Conservation (phyloP, 2,888 invertebrate genomes). For the Parnassius smintheus region DNA sequence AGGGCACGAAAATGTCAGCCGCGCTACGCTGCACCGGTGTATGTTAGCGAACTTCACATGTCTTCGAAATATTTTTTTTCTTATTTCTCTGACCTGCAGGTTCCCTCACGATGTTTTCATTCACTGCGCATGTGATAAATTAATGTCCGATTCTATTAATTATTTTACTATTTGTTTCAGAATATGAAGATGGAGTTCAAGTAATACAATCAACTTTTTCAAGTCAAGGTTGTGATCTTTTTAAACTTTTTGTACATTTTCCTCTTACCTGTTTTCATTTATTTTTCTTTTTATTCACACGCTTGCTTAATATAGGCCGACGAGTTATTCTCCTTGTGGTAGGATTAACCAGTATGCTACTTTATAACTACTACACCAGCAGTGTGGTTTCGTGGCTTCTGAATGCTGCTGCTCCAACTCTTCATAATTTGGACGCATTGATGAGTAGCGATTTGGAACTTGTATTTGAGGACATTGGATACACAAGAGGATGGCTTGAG, state of each 20-base stretch:
- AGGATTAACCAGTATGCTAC: conserved; percentile 67
- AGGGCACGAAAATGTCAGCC: no score
- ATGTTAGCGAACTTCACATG: no score
- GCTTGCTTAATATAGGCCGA: conserved; percentile 45
- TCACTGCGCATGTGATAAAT: no score
- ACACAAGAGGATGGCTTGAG: conserved; percentile 69
- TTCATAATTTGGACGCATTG: conserved; percentile 71
- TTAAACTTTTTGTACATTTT: no score
- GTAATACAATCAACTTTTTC: conserved; percentile 45
- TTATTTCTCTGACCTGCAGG: no score
- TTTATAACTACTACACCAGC: conserved; percentile 83
- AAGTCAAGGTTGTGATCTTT: conserved; percentile 53
- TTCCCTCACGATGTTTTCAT: no score
- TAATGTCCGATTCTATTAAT: no score
- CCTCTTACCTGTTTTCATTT: no score
- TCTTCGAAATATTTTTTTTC: no score
- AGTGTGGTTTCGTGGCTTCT: conserved; percentile 82
- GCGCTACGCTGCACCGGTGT: no score
- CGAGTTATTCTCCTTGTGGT: conserved; percentile 56
- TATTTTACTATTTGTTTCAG: conserved; percentile 39
- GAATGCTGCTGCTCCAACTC: conserved; percentile 67
- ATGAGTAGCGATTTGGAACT: conserved; percentile 73
- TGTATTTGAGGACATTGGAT: conserved; percentile 76
- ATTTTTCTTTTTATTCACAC: no score
- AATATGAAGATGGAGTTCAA: conserved; percentile 61